Percentiles rank a stretch among this genome's conserved stretches.
These are phyloP conservation scores for Thamnophis sirtalis DNA, from an alignment of 2,113 vertebrate genomes.

Conservation along the genomic window DNA sequence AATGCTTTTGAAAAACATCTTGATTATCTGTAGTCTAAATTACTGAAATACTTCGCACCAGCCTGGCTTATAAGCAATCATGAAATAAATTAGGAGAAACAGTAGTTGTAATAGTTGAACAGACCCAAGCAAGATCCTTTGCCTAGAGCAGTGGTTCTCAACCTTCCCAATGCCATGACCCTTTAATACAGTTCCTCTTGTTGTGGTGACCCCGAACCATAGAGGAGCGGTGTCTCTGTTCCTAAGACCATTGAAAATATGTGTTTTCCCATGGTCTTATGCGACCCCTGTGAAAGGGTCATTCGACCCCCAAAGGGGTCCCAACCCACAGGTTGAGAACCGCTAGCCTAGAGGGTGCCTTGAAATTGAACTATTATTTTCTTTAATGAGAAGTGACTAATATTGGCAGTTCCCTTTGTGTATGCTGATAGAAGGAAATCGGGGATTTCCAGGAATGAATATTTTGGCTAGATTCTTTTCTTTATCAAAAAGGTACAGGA, in stretches of 20 bases:
- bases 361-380: background rate
- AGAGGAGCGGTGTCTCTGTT: too few species aligned
- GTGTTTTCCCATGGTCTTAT: too few species aligned
- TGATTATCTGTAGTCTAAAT: background rate
- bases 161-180: too few species aligned
- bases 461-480: background rate
- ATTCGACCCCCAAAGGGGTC: too few species aligned
- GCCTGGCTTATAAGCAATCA: background rate
- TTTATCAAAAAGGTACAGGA: background rate
- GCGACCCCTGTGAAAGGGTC: too few species aligned
- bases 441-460: background rate
- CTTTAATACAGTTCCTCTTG: too few species aligned
- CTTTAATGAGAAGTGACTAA: background rate
- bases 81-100: background rate
- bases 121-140: background rate
- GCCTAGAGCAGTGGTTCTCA: background rate
- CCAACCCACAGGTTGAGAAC: too few species aligned
- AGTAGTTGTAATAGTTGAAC: background rate
- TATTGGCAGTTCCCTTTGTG: background rate
- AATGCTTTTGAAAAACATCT: background rate
- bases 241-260: too few species aligned
- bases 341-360: background rate
- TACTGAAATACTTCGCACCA: background rate
- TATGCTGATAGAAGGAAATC: background rate
- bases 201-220: too few species aligned